Percentiles rank a stretch among this genome's conserved stretches.
phyloP scores from a whole-genome alignment of 2,797 vertebrate genomes.

The Dallia pectoralis region DNA sequence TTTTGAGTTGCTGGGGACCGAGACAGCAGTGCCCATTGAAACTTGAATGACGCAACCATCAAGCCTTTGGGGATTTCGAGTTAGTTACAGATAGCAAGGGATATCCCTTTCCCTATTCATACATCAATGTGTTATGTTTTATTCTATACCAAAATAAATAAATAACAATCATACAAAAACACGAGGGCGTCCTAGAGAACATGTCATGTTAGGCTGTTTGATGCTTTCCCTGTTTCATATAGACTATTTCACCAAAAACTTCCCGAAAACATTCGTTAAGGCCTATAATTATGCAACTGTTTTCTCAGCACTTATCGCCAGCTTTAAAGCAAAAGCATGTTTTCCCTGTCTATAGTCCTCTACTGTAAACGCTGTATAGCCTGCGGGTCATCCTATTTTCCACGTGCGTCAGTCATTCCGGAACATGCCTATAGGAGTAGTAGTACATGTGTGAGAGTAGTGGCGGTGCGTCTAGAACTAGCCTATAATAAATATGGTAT shows the following conservation, averaged over 20 bases:
- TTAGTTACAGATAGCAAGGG: conserved; percentile 1
- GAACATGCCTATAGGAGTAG: conserved; percentile 36
- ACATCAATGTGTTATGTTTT: background rate
- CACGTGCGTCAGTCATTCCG: conserved; percentile 62
- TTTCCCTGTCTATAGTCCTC: background rate
- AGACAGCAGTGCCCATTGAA: background rate
- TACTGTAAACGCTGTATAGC: conserved; percentile 17
- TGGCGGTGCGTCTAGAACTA: conserved; percentile 16
- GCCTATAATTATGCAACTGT: background rate
- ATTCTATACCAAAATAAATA: background rate
- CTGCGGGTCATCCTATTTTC: conserved; percentile 56
- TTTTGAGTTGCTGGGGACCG: background rate
- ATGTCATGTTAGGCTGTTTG: background rate
- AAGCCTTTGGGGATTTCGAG: background rate
- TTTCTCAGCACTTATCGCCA: background rate
- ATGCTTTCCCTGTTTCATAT: background rate
- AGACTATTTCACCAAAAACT: background rate
- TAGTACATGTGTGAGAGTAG: conserved; percentile 49
- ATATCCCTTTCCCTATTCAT: background rate
- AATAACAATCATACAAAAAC: background rate
- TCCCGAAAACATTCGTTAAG: background rate
- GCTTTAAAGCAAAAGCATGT: background rate
- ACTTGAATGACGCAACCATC: conserved; percentile 3
- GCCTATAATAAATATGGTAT: conserved; percentile 27
- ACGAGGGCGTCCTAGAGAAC: background rate